Percentiles rank a stretch among this genome's conserved stretches.
Conservation (phyloP, 2,888 invertebrate species). For the Elysia crispata region DNA sequence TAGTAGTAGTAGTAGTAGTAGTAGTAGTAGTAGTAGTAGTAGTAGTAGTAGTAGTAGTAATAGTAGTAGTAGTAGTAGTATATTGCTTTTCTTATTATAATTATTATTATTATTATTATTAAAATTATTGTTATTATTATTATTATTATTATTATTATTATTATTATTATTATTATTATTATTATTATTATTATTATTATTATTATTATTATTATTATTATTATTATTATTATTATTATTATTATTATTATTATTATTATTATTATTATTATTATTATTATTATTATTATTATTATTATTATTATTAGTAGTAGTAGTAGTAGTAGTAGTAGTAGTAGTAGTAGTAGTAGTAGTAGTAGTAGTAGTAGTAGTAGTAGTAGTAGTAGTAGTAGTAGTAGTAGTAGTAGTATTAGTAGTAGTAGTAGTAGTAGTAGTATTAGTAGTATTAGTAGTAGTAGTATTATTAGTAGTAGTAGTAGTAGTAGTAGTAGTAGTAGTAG, state of each 20-base stretch:
- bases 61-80: not conserved
- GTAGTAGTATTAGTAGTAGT: too few relatives aligned
- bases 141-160: conserved; percentile 9
- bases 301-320: too few relatives aligned
- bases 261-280: conserved; percentile 4
- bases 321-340: conserved; percentile 9
- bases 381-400: too few relatives aligned
- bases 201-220: too few relatives aligned
- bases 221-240: too few relatives aligned
- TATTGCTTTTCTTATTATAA: too few relatives aligned
- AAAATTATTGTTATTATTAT: too few relatives aligned
- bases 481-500: conserved; percentile 9
- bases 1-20: conserved; percentile 1
- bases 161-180: conserved; percentile 4
- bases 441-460: too few relatives aligned
- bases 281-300: not conserved
- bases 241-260: too few relatives aligned
- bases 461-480: too few relatives aligned
- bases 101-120: conserved; percentile 9
- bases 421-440: too few relatives aligned
- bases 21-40: not conserved
- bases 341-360: conserved; percentile 9
- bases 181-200: too few relatives aligned
- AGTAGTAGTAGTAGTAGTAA: not conserved
- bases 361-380: conserved; percentile 9